Conservation (phyloP, 2,113 vertebrate species). For the Bubalus kerabau region DNA sequence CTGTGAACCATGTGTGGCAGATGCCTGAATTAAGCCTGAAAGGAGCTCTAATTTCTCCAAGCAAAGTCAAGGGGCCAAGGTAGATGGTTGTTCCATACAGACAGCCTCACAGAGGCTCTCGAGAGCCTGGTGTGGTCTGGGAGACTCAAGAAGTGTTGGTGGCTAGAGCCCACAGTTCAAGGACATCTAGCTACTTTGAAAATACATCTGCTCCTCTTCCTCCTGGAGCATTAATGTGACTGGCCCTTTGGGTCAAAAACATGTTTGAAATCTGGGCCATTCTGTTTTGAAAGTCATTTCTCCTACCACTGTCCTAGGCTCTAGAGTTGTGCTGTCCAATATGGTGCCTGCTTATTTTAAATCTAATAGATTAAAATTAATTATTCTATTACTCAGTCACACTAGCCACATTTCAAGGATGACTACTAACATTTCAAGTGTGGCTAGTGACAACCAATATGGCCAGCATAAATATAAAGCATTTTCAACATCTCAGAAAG, state of each 20-base stretch:
- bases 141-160: not conserved
- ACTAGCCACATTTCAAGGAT: not conserved
- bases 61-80: not conserved
- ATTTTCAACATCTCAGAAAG: not conserved
- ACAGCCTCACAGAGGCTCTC: not conserved
- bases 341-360: not conserved
- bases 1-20: not conserved
- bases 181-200: not conserved
- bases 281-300: not conserved
- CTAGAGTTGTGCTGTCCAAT: not conserved
- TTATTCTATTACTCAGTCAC: not conserved
- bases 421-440: not conserved
- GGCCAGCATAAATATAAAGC: not conserved
- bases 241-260: not conserved
- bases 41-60: not conserved
- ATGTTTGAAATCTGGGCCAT: not conserved
- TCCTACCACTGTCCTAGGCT: not conserved
- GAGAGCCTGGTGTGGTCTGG: not conserved
- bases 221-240: not conserved
- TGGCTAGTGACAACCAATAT: not conserved
- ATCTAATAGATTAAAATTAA: not conserved
- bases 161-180: not conserved
- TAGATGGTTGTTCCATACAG: not conserved
- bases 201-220: not conserved
- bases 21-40: not conserved